Evolutionary conservation across 2,797 vertebrate species (phyloP).

Genomic region (Borostomias antarcticus): DNA sequence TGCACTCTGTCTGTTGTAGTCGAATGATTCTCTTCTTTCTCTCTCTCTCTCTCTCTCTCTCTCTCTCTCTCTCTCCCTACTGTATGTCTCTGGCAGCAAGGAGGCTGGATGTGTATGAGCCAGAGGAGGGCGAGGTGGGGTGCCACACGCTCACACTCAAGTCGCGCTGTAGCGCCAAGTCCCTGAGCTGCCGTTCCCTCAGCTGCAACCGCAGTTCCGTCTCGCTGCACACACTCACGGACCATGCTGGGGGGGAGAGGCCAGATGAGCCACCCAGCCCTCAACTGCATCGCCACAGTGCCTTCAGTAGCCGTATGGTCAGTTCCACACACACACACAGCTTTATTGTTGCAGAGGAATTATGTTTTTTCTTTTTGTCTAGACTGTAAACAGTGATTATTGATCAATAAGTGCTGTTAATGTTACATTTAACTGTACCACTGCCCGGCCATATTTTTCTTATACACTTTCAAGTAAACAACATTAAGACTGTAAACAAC

Average conservation of each 20-base stretch:
- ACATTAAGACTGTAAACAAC: not conserved
- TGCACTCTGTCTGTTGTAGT: too few species aligned
- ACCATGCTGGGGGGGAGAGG: slow-evolving; percentile 54
- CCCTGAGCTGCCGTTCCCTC: slow-evolving; percentile 64
- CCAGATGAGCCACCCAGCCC: slow-evolving; percentile 29
- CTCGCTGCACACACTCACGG: slow-evolving; percentile 68
- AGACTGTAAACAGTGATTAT: not conserved
- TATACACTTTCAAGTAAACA: too few species aligned
- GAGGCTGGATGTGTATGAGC: slow-evolving; percentile 85
- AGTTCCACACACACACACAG: slow-evolving; percentile 44
- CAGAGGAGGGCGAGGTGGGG: slow-evolving; percentile 59
- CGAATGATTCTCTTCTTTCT: not conserved
- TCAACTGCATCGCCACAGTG: slow-evolving; percentile 53
- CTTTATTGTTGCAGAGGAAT: not conserved
- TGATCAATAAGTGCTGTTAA: too few species aligned
- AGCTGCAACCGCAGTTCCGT: slow-evolving; percentile 73
- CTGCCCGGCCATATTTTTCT: too few species aligned
- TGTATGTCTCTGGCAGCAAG: slow-evolving; percentile 70
- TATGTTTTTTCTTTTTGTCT: not conserved
- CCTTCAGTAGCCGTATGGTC: slow-evolving; percentile 91
- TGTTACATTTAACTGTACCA: too few species aligned
- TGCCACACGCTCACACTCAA: slow-evolving; percentile 52
- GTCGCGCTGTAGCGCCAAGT: slow-evolving; percentile 54
- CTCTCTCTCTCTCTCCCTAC: not conserved
- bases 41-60: not conserved